phyloP scores from a whole-genome alignment of 2,797 vertebrate species.

The Pteropus rufus region DNA sequence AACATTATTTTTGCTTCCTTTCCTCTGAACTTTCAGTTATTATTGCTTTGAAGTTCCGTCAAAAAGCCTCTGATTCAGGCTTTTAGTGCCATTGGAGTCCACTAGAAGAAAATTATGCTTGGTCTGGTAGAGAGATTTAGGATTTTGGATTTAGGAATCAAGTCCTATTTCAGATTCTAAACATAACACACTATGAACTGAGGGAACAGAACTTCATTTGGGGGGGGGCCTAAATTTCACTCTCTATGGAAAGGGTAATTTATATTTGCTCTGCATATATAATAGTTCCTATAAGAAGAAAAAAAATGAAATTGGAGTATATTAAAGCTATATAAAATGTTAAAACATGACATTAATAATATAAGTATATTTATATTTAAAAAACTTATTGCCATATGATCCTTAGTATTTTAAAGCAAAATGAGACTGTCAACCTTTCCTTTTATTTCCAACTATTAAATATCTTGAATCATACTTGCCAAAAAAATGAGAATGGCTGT shows the following conservation, averaged over 20 bases:
- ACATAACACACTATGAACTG: background rate
- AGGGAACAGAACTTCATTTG: background rate
- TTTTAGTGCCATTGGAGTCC: background rate
- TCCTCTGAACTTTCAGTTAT: background rate
- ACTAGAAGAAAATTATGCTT: background rate
- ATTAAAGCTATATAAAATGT: background rate
- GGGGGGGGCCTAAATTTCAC: background rate
- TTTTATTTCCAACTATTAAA: background rate
- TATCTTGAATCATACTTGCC: background rate
- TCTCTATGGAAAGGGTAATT: background rate
- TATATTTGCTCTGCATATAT: background rate
- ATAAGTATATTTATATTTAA: background rate
- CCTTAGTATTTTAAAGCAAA: background rate
- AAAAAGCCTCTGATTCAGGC: background rate
- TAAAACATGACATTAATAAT: background rate
- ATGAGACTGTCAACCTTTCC: background rate
- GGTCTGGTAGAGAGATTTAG: background rate
- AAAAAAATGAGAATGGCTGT: background rate
- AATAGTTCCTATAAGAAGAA: background rate
- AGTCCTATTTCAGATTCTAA: conserved; percentile 1
- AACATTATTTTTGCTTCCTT: background rate
- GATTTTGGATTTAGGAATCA: background rate
- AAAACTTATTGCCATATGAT: background rate
- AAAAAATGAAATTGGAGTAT: background rate
- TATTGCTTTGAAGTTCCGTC: background rate